Evolutionary conservation across 2,888 invertebrate genomes (phyloP).

Genomic region (Hipparchia sbordonii): DNA sequence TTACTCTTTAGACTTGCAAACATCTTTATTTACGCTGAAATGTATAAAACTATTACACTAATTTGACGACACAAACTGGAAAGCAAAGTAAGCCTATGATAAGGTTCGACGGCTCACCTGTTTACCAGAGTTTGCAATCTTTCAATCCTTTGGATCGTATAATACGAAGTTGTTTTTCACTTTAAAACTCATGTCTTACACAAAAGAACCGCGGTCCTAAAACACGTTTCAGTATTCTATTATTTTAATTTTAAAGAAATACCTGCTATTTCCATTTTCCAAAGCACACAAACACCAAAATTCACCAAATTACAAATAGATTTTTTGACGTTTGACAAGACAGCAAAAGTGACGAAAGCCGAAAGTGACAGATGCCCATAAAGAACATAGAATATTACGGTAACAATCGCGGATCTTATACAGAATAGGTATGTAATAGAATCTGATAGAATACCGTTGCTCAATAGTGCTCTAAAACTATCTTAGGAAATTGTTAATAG

Average conservation of each 20-base stretch:
- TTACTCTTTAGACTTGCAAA: slow-evolving; percentile 94
- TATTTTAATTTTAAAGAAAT: not conserved
- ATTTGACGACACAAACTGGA: not conserved
- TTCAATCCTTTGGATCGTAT: slow-evolving; percentile 27
- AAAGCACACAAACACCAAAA: too few relatives aligned
- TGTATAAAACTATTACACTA: slow-evolving; percentile 8
- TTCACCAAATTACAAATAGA: too few relatives aligned
- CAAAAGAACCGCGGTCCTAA: not conserved
- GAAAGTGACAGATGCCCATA: too few relatives aligned
- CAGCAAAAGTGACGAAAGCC: too few relatives aligned
- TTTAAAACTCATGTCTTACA: slow-evolving; percentile 21
- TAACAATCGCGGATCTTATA: too few relatives aligned
- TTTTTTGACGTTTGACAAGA: too few relatives aligned
- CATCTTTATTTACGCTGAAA: slow-evolving; percentile 77
- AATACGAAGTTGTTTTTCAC: slow-evolving; percentile 16
- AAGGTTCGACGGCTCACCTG: slow-evolving; percentile 21
- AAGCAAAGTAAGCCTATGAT: slow-evolving; percentile 6
- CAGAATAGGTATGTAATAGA: too few relatives aligned
- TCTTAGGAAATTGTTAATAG: too few relatives aligned
- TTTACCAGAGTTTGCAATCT: slow-evolving; percentile 11
- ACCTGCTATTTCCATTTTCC: too few relatives aligned
- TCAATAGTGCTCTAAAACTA: too few relatives aligned
- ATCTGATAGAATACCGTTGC: too few relatives aligned
- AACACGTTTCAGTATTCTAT: not conserved
- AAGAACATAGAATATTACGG: too few relatives aligned